phyloP scores from a whole-genome alignment of 2,888 invertebrate species.

The Sialis fuliginosa region DNA sequence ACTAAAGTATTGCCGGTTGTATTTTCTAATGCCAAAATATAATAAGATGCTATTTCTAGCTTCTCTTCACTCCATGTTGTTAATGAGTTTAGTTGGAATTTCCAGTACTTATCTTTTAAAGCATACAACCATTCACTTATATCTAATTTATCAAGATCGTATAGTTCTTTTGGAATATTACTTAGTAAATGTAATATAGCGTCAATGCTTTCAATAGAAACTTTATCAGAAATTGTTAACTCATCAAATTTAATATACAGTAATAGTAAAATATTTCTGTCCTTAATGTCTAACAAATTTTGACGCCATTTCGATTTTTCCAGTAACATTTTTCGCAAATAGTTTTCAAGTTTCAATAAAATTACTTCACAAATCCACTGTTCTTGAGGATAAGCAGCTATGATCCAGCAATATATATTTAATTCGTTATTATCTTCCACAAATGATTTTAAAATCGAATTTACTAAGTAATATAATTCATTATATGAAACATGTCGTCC shows the following conservation, averaged over 20 bases:
- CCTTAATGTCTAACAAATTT: conserved; percentile 9
- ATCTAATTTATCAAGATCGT: conserved; percentile 5
- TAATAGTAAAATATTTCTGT: conserved; percentile 11
- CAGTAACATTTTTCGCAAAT: conserved; percentile 8
- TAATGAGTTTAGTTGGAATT: conserved; percentile 6
- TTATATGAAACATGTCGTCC: conserved; percentile 7
- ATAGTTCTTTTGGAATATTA: conserved; percentile 8
- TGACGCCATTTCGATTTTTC: conserved; percentile 9
- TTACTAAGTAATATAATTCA: conserved; percentile 9
- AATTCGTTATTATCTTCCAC: conserved; percentile 4
- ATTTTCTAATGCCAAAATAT: conserved; percentile 9
- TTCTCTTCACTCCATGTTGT: conserved; percentile 8
- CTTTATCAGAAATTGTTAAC: not conserved
- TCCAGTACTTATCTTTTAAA: conserved; percentile 11
- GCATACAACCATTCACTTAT: conserved; percentile 12
- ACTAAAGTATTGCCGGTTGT: conserved; percentile 5
- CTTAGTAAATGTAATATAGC: conserved; percentile 9
- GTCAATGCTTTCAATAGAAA: conserved; percentile 8
- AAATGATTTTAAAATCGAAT: conserved; percentile 7
- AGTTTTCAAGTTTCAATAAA: conserved; percentile 12
- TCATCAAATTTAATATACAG: conserved; percentile 9
- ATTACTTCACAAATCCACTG: conserved; percentile 12
- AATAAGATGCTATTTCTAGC: conserved; percentile 9
- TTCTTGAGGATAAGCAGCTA: conserved; percentile 11
- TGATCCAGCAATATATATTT: conserved; percentile 11